These are phyloP conservation scores for Digitonthophagus gazella DNA, from an alignment of 2,888 invertebrate genomes.

Conservation along the genomic window DNA sequence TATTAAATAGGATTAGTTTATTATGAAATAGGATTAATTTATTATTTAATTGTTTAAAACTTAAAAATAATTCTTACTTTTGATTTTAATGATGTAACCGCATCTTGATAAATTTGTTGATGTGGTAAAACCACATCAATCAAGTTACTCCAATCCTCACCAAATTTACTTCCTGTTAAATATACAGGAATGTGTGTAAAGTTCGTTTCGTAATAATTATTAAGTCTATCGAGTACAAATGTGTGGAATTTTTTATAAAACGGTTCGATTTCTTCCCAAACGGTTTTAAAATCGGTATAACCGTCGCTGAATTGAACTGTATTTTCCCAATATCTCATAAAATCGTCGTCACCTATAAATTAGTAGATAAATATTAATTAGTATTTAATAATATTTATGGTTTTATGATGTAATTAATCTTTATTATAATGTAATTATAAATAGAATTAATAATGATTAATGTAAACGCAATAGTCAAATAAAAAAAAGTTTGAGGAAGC, in stretches of 20 bases:
- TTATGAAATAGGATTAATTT: too few species aligned
- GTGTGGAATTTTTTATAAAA: slow-evolving; percentile 57
- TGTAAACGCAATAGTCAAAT: too few species aligned
- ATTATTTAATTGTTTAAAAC: slow-evolving; percentile 6
- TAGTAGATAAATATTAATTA: not conserved
- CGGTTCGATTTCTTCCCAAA: slow-evolving; percentile 58
- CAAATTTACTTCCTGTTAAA: slow-evolving; percentile 56
- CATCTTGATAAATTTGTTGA: slow-evolving; percentile 45
- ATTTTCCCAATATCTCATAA: slow-evolving; percentile 59
- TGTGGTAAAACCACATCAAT: slow-evolving; percentile 59
- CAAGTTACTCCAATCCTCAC: slow-evolving; percentile 60
- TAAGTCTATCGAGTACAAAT: slow-evolving; percentile 54
- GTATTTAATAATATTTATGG: not conserved
- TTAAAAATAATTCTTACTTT: slow-evolving; percentile 33
- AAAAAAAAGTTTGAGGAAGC: too few species aligned
- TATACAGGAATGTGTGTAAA: slow-evolving; percentile 52
- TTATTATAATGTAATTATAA: too few species aligned
- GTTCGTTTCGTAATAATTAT: slow-evolving; percentile 52
- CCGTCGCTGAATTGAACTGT: slow-evolving; percentile 56
- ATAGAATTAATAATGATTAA: too few species aligned
- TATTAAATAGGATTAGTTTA: too few species aligned
- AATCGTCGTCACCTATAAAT: slow-evolving; percentile 47
- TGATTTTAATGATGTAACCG: slow-evolving; percentile 37
- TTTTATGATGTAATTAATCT: too few species aligned
- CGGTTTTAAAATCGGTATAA: slow-evolving; percentile 53